Conservation (phyloP, 1,140 invertebrate genomes). For the Hylaeus anthracinus region DNA sequence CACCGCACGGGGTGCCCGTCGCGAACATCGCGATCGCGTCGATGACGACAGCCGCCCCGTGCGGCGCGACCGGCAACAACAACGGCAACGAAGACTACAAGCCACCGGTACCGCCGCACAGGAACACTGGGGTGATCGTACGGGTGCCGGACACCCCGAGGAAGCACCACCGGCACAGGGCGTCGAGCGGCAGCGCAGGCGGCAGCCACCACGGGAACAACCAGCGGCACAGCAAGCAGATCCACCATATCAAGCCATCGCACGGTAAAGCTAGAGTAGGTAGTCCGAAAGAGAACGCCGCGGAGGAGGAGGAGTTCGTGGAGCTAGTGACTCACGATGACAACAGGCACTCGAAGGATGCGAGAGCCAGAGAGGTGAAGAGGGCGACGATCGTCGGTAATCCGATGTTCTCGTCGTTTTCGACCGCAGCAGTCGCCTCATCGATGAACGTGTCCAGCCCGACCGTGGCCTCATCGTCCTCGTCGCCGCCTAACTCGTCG, state of each 20-base stretch:
- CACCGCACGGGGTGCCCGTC: constrained; percentile 79
- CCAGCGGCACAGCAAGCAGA: constrained; percentile 60
- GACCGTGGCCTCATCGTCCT: constrained; percentile 54
- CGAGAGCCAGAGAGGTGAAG: constrained; percentile 84
- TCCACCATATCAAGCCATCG: constrained; percentile 45
- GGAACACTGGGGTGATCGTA: constrained; percentile 84
- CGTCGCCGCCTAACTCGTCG: constrained; percentile 58
- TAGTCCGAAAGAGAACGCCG: constrained; percentile 55
- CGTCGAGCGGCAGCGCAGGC: constrained; percentile 67
- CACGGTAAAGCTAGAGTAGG: constrained; percentile 50
- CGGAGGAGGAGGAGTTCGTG: constrained; percentile 72
- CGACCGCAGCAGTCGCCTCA: constrained; percentile 63
- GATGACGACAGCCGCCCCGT: constrained; percentile 25
- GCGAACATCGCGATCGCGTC: constrained; percentile 63
- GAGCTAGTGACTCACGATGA: constrained; percentile 68
- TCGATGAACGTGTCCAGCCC: constrained; percentile 57
- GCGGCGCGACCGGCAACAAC: constrained; percentile 53
- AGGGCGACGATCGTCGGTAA: constrained; percentile 92
- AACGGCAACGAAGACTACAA: constrained; percentile 86
- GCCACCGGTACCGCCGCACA: constrained; percentile 92
- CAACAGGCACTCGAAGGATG: constrained; percentile 63
- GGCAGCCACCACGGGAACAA: constrained; percentile 61
- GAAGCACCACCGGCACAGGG: constrained; percentile 79
- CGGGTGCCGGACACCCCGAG: constrained; percentile 73
- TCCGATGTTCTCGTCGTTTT: constrained; percentile 88